phyloP scores from a whole-genome alignment of 2,888 invertebrate species.

The Trileptium ribeirensis region DNA sequence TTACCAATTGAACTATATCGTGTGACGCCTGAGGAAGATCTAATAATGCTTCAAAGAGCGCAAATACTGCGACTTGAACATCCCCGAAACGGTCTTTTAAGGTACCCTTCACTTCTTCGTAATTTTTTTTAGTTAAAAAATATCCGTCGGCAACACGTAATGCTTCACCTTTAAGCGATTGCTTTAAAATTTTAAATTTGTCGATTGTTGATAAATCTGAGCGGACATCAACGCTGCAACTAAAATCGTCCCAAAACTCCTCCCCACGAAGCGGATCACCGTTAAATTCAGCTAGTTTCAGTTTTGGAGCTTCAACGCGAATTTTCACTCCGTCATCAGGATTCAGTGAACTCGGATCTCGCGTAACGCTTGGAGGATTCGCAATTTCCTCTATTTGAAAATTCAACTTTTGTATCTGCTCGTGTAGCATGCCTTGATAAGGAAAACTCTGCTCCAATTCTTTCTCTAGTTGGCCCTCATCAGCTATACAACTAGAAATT shows the following conservation, averaged over 20 bases:
- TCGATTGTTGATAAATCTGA: background rate
- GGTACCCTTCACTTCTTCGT: background rate
- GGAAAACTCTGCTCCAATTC: too few species aligned
- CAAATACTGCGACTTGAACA: background rate
- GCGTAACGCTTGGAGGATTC: too few species aligned
- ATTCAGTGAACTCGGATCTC: too few species aligned
- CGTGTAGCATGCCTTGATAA: too few species aligned
- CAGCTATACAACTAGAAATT: too few species aligned
- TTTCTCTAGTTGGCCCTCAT: too few species aligned
- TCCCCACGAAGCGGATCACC: background rate
- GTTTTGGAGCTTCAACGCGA: background rate
- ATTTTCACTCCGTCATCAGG: too few species aligned
- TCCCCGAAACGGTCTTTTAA: background rate
- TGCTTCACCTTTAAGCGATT: background rate
- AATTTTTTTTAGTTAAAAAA: background rate
- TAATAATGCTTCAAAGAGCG: background rate
- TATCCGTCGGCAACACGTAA: background rate
- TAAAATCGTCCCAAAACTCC: background rate
- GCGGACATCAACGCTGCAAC: background rate
- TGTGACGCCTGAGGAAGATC: background rate
- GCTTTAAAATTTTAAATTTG: constrained; percentile 4
- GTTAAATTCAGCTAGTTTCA: background rate
- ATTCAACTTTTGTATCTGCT: too few species aligned
- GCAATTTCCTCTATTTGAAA: too few species aligned
- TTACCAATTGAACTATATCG: background rate